Evolutionary conservation across 2,888 invertebrate species (phyloP), one percentile per base, ranked within the genome.

Genomic region (Drosophila rubida): DNA sequence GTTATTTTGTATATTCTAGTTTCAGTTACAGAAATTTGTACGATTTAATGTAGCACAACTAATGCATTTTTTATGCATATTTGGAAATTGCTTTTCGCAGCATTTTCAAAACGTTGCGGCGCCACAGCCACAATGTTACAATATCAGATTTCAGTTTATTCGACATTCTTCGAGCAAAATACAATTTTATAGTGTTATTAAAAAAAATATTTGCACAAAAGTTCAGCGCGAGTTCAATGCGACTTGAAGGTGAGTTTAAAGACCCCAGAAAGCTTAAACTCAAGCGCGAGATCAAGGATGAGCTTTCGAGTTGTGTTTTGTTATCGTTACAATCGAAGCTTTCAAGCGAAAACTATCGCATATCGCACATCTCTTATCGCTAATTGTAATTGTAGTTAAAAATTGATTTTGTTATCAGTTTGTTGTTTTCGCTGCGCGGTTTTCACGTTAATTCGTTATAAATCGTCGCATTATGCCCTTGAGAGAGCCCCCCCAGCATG

Each of bases 361-460:
- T 46, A 19, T 48, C 19, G n/a, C 9, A n/a, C 27, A 27, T 44
- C 11, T 25, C 54, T 51, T 44, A 30, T 11, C 16, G n/a, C n/a
- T 7, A 32, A 23, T 19, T 63, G 9, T 49, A 54, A 35, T 41
- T 32, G 7, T 45, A 30, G 1, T 27, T 30, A 37, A 4, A 37
- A 54, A 65, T 44, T 55, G 50, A 58, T 71, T 63, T 64, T 54
- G 57, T 74, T 79, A 80, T 80, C 80, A 78, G 54, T 14, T 64
- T 64, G 68, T 69, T 79, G 76, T 72, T 75, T 70, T 66, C 54
- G 23, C n/a, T 14, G 16, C 51, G 48, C 32, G 11, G 32, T 32
- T 59, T 73, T 54, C 22, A 32, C 55, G 42, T 59, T 66, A 83
- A 83, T 83, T 83, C 63, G 45, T 50, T 80, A 83, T 54, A 69